These are phyloP conservation scores for Muscicapa comitata DNA, from an alignment of 2,797 vertebrate species.

Conservation along the genomic window DNA sequence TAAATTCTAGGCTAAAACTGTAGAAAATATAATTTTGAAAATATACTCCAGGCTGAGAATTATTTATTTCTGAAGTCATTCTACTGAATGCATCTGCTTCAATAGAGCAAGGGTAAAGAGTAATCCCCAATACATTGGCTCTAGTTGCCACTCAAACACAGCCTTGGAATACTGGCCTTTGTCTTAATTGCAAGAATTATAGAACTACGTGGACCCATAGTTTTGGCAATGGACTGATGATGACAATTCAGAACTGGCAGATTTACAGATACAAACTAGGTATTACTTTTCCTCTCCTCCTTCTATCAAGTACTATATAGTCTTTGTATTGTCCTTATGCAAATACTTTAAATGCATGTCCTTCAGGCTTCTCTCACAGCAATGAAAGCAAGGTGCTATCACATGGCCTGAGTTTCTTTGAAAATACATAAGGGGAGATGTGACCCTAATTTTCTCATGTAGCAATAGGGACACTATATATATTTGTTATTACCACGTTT, in stretches of 20 bases:
- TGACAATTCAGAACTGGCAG: neutral
- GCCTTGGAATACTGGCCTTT: neutral
- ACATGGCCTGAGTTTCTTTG: neutral
- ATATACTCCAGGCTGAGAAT: neutral
- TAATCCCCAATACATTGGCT: neutral
- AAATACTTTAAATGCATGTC: neutral
- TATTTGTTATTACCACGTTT: neutral
- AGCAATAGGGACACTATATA: neutral
- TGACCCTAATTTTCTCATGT: neutral
- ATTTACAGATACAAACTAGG: neutral
- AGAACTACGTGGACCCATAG: neutral
- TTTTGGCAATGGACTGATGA: neutral
- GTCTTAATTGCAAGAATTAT: neutral
- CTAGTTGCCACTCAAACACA: neutral
- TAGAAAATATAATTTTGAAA: neutral
- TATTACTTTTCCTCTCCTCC: neutral
- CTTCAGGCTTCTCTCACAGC: neutral
- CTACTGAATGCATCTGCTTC: neutral
- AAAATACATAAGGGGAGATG: neutral
- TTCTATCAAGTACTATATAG: neutral
- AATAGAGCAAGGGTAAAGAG: neutral
- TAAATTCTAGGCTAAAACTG: neutral
- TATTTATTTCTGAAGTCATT: neutral
- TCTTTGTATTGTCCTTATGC: neutral
- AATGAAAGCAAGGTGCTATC: neutral